Base-by-base conservation (phyloP, 2,797 vertebrate species). In the Glossophaga mutica region DNA sequence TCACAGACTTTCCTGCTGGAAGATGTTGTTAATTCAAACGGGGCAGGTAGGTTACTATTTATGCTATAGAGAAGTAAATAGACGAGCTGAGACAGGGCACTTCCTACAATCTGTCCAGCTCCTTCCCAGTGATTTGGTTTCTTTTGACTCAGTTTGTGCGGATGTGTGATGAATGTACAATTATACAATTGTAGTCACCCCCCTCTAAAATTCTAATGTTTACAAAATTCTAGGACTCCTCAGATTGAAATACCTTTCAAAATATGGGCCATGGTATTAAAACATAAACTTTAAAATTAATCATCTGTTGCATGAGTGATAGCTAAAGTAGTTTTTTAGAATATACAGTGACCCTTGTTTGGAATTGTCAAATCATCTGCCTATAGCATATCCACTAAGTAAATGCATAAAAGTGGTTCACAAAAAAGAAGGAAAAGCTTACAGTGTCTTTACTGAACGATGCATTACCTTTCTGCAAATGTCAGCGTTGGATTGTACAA, bases 221-320 rank as follows among this genome's bases (percentile, higher is more conserved):
- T 83, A 59, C 77, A 85, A 79, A 74, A 85, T 94, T 93, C 57
- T 76, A 83, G 67, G 42, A 77, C 52, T 79, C 97, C 26, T 96
- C 19, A 50, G 48, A 90, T 90, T 91, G 81, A 96, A 94, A 93
- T 62, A 78, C 18, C 62, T 95, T 94, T 74, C 48, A 90, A 74
- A 90, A 88, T 81, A 44, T 78, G 74, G 62, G 44, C 32, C 19
- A 78, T 74, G n/a, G 57, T 91, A 78, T 91, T 94, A 90, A 96
- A 94, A 70, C 94, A 83, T 57, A 88, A 92, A 65, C 81, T 67
- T 78, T 84, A 90, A 94, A 62, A 44, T 91, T 67, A 91, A 68
- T 82, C 93, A 62, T 78, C 46, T 39, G 19, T 52, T 76, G 10
- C 19, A 57, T 82, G 50, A 95, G 5, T 86, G 68, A 79, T 95